Evolutionary conservation across 2,797 vertebrate genomes (phyloP), one percentile per base, ranked within the genome.

Genomic region (Oophaga sylvatica): DNA sequence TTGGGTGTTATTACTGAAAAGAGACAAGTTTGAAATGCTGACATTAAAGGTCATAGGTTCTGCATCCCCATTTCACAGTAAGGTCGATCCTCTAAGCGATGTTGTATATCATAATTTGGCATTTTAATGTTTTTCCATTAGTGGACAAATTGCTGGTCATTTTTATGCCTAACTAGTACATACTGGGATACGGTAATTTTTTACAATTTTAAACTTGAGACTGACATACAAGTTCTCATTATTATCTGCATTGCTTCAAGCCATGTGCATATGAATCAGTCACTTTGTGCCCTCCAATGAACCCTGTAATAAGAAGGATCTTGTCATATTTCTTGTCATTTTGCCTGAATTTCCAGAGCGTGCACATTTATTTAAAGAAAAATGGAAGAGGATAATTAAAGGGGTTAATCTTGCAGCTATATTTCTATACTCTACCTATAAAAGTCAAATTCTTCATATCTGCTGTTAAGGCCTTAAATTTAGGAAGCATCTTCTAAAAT

Each of bases 61-160:
- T 86, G 65, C 77, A 79, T 87, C 80, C 88, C 84, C 35, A 85
- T 89, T 89, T 89, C 59, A 71, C 75, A 83, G 84, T 86, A 89
- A 89, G 80, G 88, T 89, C 80, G 85, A 87, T 89, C 19, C 71
- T 83, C 80, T 87, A 83, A 83, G 73, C 57, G 67, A 83, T 86
- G 84, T 65, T 87, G 83, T 89, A 89, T 83, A 87, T 89, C 88
- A 89, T 83, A 86, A 89, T 89, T 80, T 89, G 80, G 73, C 88
- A 89, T 89, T 89, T 89, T 89, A 89, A 87, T 86, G 84, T 86
- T 86, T 89, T 89, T 87, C 88, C 83, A 87, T 89, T 86, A 89
- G 88, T 83, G 84, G 80, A 83, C 80, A 89, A 89, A 89, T 86
- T 86, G 84, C 84, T 79, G 71, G 75, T 65, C 84, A 86, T 87